These are phyloP conservation scores for Macrophya annulata DNA, from an alignment of 2,888 invertebrate genomes.

Conservation along the genomic window DNA sequence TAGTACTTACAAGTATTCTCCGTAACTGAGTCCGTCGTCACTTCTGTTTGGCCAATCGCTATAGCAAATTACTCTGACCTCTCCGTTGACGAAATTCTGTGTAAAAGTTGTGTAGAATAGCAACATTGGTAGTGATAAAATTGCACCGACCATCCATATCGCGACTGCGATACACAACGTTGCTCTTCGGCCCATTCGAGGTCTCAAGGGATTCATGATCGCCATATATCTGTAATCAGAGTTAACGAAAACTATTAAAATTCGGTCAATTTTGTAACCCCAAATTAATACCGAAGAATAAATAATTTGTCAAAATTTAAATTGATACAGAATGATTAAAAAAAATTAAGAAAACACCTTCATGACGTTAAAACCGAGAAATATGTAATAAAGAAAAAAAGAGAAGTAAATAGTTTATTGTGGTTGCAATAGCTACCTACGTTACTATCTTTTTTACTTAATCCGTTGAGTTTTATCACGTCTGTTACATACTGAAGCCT, in stretches of 20 bases:
- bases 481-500: background rate
- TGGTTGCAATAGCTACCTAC: background rate
- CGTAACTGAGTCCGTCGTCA: constrained; percentile 85
- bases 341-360: background rate
- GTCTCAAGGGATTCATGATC: constrained; percentile 95
- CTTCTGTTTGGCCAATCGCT: constrained; percentile 87
- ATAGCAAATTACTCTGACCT: constrained; percentile 88
- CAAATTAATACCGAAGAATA: constrained; percentile 58
- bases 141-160: constrained; percentile 92
- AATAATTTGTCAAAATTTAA: background rate
- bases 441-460: background rate
- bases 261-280: background rate
- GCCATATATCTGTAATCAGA: constrained; percentile 91
- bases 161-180: constrained; percentile 91
- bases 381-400: background rate
- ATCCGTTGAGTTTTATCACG: background rate
- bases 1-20: constrained; percentile 89
- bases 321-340: background rate
- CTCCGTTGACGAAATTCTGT: constrained; percentile 82
- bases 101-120: constrained; percentile 90
- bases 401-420: background rate
- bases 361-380: background rate
- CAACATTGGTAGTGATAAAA: constrained; percentile 92
- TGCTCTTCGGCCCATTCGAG: constrained; percentile 91
- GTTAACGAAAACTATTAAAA: constrained; percentile 54